Base-by-base conservation (phyloP, 2,113 vertebrate genomes). In the Erythrocebus patas region DNA sequence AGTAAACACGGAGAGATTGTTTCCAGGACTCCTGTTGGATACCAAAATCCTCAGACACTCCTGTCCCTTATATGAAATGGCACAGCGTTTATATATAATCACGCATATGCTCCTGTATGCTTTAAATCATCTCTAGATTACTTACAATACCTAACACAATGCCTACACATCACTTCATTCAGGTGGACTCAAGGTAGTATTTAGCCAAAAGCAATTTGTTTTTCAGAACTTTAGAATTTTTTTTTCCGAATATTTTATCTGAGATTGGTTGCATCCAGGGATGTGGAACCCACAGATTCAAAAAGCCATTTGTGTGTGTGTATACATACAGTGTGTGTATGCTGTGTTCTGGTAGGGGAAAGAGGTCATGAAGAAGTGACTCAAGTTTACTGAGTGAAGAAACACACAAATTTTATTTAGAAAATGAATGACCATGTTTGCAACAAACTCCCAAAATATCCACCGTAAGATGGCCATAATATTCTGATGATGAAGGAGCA, bases 341-440 rank as follows among this genome's bases (percentile, higher is more conserved):
- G 27, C 6, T 82, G 83, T 40, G 92, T 73, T 23, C 25, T 14
- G 64, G 55, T 64, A 72, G 70, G 16, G 68, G 45, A 88, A 18
- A 80, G 0, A 4, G 27, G 64, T 80, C 35, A 40, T 72, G 79
- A 97, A 72, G 68, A 96, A 76, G 7, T 81, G 30, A 92, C 70
- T 97, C 32, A 95, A 16, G 61, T 79, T 50, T 84, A 96, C 45
- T n/a, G 17, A 79, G 78, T 88, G 70, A 97, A 50, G 35, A 98
- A 64, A 75, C 20, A 45, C 43, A 95, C 0, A 85, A 92, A 93
- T 35, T 81, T 95, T 93, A 91, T 1, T 96, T 48, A 97, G 68
- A 97, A 91, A 91, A 91, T 14, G 80, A 95, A 94, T 8, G 23
- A 75, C n/a, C 27, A 57, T 13, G 68, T 78, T 73, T 88, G 48